phyloP scores from a whole-genome alignment of 2,888 invertebrate genomes.

The Ferrisia virgata region DNA sequence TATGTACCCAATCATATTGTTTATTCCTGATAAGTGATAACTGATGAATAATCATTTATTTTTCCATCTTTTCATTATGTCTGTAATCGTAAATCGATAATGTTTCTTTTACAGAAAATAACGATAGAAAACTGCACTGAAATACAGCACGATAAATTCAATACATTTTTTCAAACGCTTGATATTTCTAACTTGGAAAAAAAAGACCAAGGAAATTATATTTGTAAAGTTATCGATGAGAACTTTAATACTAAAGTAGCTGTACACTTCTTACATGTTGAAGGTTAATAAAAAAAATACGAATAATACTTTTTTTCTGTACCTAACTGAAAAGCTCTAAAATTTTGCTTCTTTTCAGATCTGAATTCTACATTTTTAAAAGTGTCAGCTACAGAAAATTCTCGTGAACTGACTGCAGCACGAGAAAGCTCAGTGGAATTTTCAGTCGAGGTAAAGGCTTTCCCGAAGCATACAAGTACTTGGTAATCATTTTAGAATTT shows the following conservation, averaged over 20 bases:
- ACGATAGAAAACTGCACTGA: neutral
- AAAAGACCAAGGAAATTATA: neutral
- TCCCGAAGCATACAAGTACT: too few species aligned
- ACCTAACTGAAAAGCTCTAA: too few species aligned
- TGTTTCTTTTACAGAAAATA: neutral
- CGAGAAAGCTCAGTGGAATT: too few species aligned
- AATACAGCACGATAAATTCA: neutral
- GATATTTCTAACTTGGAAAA: neutral
- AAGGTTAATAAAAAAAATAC: neutral
- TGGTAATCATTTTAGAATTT: too few species aligned
- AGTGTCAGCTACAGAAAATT: too few species aligned
- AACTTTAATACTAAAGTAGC: neutral
- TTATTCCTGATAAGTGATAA: neutral
- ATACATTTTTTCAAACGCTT: neutral
- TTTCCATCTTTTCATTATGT: neutral
- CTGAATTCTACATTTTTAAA: too few species aligned
- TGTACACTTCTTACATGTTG: neutral
- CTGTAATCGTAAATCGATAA: too few species aligned
- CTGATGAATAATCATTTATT: neutral
- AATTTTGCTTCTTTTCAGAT: too few species aligned
- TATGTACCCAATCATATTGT: too few species aligned
- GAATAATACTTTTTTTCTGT: too few species aligned
- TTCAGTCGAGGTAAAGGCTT: too few species aligned
- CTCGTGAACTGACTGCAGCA: too few species aligned
- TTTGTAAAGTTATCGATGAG: neutral